Evolutionary conservation across 53 echinoderm and acorn worm genomes (phyloP), one percentile per base, ranked within the genome.

Genomic region (Actinopyga echinites): DNA sequence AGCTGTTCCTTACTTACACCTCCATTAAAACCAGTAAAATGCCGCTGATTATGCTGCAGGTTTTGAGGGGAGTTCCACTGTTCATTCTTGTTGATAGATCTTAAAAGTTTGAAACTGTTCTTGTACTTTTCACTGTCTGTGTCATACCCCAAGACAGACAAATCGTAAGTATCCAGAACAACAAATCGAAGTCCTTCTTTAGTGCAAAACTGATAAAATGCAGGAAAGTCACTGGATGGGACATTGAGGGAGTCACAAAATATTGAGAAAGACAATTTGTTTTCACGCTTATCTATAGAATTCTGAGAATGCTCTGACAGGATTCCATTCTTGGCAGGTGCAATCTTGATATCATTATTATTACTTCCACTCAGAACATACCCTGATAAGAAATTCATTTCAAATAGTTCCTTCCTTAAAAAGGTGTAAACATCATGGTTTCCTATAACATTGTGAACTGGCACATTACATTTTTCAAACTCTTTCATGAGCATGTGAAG

Each of bases 401-500:
- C 71, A 63, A 86, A 81, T 5, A 97, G 67, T 82, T 92, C 97
- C 23, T 69, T 83, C 52, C 92, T 69, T 17, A 71, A 86, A 85
- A 94, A 97, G 75, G 94, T 94, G 74, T 90, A 97, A 43, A 94
- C 45, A 26, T 97, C 97, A 56, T 97, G 97, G 49, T 97, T 97
- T 43, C 97, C 97, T 49, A 90, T 40, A 0, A 84, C 61, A 75
- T 93, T 88, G 60, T 97, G 94, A 17, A 92, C 57, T 4, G 85
- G 64, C 20, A 92, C 92, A 12, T 74, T 36, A 45, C 63, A 85
- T 33, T 29, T 69, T 29, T 85, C 87, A 68, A 94, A 86, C 68
- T 92, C 90, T 3, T 58, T 57, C 20, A 97, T 42, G 37, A 90
- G 62, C 0, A 23, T 32, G 1, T 54, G 67, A 6, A 92, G 69